phyloP scores from a whole-genome alignment of 2,888 invertebrate species.

The Sarcophaga caerulescens region DNA sequence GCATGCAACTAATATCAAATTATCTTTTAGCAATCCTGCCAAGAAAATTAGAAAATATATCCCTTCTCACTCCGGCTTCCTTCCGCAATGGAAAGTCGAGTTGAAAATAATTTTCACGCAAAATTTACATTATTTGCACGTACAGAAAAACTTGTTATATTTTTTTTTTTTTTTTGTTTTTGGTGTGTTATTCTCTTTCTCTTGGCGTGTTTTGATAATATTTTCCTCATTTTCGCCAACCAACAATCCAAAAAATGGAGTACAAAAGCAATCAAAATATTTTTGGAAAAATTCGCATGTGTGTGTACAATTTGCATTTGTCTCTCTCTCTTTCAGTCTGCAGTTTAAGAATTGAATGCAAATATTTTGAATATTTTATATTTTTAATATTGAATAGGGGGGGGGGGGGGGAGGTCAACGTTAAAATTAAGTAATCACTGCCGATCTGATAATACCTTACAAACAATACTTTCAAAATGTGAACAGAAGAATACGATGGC shows the following conservation, averaged over 20 bases:
- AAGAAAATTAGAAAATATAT: constrained; percentile 51
- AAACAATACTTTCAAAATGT: neutral
- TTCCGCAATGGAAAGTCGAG: neutral
- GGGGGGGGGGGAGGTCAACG: too few species aligned
- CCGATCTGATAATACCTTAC: neutral
- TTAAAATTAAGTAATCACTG: neutral
- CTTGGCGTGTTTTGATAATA: constrained; percentile 16
- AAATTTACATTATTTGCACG: constrained; percentile 70
- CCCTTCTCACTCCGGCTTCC: neutral
- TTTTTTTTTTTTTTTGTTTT: constrained; percentile 31
- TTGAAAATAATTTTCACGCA: constrained; percentile 68
- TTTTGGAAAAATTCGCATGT: constrained; percentile 15
- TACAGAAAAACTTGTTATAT: constrained; percentile 63
- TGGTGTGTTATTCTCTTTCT: neutral
- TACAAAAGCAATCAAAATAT: constrained; percentile 31
- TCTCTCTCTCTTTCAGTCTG: neutral
- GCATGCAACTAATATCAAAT: constrained; percentile 60
- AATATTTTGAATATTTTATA: constrained; percentile 31
- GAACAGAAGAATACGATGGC: too few species aligned
- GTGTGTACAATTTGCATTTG: neutral
- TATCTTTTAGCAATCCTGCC: constrained; percentile 52
- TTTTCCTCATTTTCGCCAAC: neutral
- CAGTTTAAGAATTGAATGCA: neutral
- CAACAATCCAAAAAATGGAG: neutral
- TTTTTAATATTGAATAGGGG: too few species aligned